Conservation (phyloP, 1,140 invertebrate species). For the Ganaspis sp. region DNA sequence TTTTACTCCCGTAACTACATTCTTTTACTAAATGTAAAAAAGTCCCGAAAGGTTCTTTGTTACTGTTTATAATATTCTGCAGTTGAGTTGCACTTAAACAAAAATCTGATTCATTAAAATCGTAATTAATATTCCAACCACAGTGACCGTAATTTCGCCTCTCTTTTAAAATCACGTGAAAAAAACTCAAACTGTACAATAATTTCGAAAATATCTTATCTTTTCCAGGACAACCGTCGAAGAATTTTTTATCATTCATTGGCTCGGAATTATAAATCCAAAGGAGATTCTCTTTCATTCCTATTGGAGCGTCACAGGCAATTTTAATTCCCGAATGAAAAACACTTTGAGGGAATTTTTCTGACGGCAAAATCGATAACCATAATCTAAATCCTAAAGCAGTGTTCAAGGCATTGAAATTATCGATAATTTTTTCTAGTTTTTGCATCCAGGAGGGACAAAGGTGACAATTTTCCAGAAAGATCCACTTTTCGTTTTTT, state of each 20-base stretch:
- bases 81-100: conserved; percentile 81
- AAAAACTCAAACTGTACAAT: conserved; percentile 82
- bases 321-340: conserved; percentile 84
- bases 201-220: conserved; percentile 78
- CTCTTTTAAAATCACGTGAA: conserved; percentile 83
- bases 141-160: conserved; percentile 81
- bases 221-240: conserved; percentile 67
- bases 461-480: conserved; percentile 86
- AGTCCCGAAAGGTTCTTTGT: conserved; percentile 77
- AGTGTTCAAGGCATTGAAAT: conserved; percentile 76
- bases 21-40: conserved; percentile 81
- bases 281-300: conserved; percentile 79
- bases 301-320: conserved; percentile 81
- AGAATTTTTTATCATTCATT: conserved; percentile 73
- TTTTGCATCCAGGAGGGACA: conserved; percentile 78
- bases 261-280: conserved; percentile 80
- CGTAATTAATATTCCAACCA: conserved; percentile 85
- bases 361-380: conserved; percentile 82
- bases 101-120: conserved; percentile 85
- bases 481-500: conserved; percentile 79
- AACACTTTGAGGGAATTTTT: conserved; percentile 80
- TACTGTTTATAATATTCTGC: conserved; percentile 74
- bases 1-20: conserved; percentile 86
- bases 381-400: conserved; percentile 82
- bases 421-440: conserved; percentile 78